phyloP scores from a whole-genome alignment of 2,113 vertebrate species.

The Rhombomys opimus region DNA sequence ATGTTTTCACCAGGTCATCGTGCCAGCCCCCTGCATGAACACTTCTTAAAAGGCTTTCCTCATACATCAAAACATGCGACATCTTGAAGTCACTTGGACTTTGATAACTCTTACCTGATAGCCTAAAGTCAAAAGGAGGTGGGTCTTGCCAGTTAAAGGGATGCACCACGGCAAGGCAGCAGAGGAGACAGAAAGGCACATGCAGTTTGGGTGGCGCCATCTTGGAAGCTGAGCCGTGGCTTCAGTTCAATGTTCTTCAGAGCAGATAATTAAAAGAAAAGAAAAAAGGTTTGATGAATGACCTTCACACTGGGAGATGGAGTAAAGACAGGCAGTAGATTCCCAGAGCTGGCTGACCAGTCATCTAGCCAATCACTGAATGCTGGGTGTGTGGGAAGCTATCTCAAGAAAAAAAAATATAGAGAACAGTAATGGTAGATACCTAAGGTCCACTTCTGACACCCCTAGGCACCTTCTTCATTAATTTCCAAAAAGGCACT shows the following conservation, averaged over 20 bases:
- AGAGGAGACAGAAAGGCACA: slow-evolving; percentile 62
- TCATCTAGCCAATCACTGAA: not conserved
- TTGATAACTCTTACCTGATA: slow-evolving; percentile 71
- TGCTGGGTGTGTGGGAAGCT: not conserved
- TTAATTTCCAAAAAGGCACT: not conserved
- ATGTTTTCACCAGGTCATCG: not conserved
- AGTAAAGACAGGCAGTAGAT: not conserved
- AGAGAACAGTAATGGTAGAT: not conserved
- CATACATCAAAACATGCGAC: not conserved
- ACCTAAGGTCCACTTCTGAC: not conserved
- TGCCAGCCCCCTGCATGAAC: not conserved
- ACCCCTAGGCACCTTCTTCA: not conserved
- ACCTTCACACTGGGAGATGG: not conserved
- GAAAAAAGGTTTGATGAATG: not conserved
- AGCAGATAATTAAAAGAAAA: slow-evolving; percentile 13
- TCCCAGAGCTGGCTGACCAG: not conserved
- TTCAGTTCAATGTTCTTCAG: slow-evolving; percentile 56
- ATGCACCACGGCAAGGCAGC: slow-evolving; percentile 25
- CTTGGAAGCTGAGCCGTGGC: not conserved
- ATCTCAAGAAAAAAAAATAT: not conserved
- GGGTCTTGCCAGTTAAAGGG: slow-evolving; percentile 61
- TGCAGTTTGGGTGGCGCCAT: slow-evolving; percentile 62
- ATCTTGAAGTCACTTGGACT: not conserved
- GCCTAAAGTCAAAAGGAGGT: not conserved
- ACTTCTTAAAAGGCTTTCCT: not conserved